Percentiles rank a stretch among this genome's conserved stretches.
Conservation (phyloP, 2,113 vertebrate species). For the Odontophorus gujanensis region DNA sequence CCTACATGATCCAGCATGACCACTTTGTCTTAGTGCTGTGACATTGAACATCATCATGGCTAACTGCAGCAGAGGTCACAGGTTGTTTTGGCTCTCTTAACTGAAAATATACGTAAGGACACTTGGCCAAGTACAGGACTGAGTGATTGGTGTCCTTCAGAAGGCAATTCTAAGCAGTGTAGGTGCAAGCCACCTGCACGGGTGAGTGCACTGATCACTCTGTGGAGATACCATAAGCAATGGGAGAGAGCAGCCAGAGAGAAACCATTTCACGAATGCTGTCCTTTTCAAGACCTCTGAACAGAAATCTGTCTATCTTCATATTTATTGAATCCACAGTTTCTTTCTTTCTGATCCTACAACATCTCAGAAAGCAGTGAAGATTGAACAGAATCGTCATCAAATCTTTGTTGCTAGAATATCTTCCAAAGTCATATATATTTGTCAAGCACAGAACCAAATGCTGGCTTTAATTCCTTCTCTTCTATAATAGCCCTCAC, state of each 20-base stretch:
- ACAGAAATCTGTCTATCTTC: neutral
- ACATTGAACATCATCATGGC: neutral
- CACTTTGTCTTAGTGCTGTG: neutral
- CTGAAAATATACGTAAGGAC: neutral
- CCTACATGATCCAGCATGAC: neutral
- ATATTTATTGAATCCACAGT: neutral
- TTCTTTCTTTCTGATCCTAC: neutral
- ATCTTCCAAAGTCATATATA: neutral
- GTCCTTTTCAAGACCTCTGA: neutral
- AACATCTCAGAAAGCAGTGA: neutral
- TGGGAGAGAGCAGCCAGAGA: neutral
- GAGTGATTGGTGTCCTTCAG: neutral
- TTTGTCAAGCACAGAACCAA: neutral
- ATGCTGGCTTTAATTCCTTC: neutral
- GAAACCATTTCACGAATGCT: neutral
- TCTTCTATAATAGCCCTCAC: neutral
- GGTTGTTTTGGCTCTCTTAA: neutral
- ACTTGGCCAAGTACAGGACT: neutral
- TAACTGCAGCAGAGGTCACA: neutral
- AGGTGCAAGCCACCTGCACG: neutral
- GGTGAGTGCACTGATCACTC: neutral
- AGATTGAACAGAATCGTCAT: neutral
- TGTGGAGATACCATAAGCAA: neutral
- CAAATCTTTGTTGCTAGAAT: neutral
- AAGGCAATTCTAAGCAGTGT: neutral